Evolutionary conservation across 2,113 vertebrate species (phyloP), one percentile per base, ranked within the genome.

Genomic region (Sander lucioperca): DNA sequence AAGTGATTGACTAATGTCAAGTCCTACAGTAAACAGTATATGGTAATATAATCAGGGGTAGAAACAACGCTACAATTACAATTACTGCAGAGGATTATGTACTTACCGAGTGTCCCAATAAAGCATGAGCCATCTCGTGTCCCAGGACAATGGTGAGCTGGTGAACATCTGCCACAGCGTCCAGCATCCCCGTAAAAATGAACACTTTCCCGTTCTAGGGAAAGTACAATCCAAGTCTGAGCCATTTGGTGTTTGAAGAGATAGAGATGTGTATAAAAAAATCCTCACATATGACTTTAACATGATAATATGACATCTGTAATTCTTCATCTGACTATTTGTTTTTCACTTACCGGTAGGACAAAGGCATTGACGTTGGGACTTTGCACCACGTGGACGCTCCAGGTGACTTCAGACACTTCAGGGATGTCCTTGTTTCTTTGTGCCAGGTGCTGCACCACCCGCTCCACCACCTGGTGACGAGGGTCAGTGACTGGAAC

Each of bases 111-210:
- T 99, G 98, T 75, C 95, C 96, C 66, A 99, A 92, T 21, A 99
- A 65, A 21, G 96, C 97, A 0, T 99, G 98, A 84, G 98, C 97
- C 91, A 99, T 97, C 94, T 99, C 98, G 65, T 99, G 98, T 74
- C 96, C 97, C 86, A 99, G 88, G 89, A 99, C 94, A 77, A 98
- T 93, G 69, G 95, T 92, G 9, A 99, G 96, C 87, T 99, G 97
- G 92, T 99, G 95, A 63, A 93, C 57, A 84, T 99, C 97, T 48
- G 94, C 91, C 71, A 98, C 95, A 1, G 93, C 94, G 1, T 95
- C 88, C 73, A 99, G 87, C 94, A 99, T 96, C 53, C 98, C 98
- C n/a, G 97, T 98, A 79, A 98, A 99, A 81, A 99, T 84, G 91
- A 99, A 99, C 72, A 99, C 93, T 71, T 97, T 94, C 19, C 98